These are phyloP conservation scores for Drosophila sp. DNA, from an alignment of 1,140 invertebrate genomes.

Conservation along the genomic window DNA sequence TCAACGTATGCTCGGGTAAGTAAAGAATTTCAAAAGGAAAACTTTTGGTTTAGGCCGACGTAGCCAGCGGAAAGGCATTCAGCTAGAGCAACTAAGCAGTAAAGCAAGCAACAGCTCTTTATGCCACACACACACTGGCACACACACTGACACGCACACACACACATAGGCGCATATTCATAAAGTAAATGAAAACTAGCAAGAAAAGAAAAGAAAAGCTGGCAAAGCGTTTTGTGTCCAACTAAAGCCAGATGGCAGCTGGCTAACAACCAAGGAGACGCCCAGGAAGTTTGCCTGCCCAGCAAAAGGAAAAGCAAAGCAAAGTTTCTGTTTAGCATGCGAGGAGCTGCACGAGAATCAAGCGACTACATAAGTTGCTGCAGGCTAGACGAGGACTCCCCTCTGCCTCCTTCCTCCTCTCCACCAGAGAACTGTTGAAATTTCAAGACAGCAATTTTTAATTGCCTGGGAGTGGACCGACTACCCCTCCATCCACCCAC, in stretches of 20 bases:
- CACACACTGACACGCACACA: slow-evolving; percentile 13
- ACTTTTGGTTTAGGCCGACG: slow-evolving; percentile 43
- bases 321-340: slow-evolving; percentile 12
- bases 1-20: slow-evolving; percentile 10
- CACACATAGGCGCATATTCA: slow-evolving; percentile 45
- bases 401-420: background rate
- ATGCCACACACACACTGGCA: slow-evolving; percentile 37
- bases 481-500: background rate
- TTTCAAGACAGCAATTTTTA: slow-evolving; percentile 71
- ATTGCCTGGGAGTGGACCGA: slow-evolving; percentile 45
- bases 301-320: slow-evolving; percentile 23
- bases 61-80: slow-evolving; percentile 64
- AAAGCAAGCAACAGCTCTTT: slow-evolving; percentile 67
- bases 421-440: slow-evolving; percentile 52
- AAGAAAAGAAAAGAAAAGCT: slow-evolving; percentile 38
- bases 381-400: slow-evolving; percentile 34
- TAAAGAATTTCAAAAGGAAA: slow-evolving; percentile 54
- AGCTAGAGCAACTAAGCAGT: slow-evolving; percentile 64
- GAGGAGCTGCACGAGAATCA: slow-evolving; percentile 15
- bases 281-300: slow-evolving; percentile 43
- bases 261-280: slow-evolving; percentile 30
- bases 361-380: slow-evolving; percentile 37
- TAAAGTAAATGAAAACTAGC: slow-evolving; percentile 68
- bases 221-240: slow-evolving; percentile 61
- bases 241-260: slow-evolving; percentile 17